phyloP scores from a whole-genome alignment of 2,888 invertebrate species.

The Alloplasta piceator region DNA sequence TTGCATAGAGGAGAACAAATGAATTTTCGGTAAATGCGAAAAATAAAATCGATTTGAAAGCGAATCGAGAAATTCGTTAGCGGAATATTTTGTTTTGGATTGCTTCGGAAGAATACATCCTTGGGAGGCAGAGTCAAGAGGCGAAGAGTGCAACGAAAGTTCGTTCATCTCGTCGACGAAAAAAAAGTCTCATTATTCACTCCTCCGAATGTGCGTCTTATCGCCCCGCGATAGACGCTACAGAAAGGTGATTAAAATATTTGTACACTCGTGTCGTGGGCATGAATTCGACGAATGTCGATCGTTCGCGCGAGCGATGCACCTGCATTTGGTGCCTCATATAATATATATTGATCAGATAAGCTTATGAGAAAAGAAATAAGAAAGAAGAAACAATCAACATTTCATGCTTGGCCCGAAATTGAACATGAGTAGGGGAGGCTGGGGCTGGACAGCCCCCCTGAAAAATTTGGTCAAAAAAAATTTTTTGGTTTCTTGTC shows the following conservation, averaged over 20 bases:
- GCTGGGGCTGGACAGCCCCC: too few relatives aligned
- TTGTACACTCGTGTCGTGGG: constrained; percentile 36
- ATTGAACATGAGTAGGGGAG: too few relatives aligned
- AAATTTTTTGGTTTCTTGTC: too few relatives aligned
- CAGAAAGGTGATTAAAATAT: constrained; percentile 62
- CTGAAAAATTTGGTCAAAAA: too few relatives aligned
- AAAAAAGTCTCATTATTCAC: constrained; percentile 57
- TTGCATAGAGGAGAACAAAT: constrained; percentile 10
- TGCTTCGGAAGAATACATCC: constrained; percentile 53
- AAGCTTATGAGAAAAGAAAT: constrained; percentile 3
- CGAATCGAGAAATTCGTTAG: not conserved
- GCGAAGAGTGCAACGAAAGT: constrained; percentile 30
- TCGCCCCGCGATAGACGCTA: constrained; percentile 61
- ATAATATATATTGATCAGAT: constrained; percentile 16
- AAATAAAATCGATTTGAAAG: not conserved
- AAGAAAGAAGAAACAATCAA: constrained; percentile 2
- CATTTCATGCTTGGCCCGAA: not conserved
- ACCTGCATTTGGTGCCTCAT: constrained; percentile 45
- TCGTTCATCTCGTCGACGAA: constrained; percentile 61
- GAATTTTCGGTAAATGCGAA: not conserved
- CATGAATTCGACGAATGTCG: constrained; percentile 55
- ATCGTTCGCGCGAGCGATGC: constrained; percentile 53
- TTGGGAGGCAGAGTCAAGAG: constrained; percentile 45
- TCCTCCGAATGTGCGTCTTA: constrained; percentile 58
- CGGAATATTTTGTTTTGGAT: constrained; percentile 51